Evolutionary conservation across 2,113 vertebrate genomes (phyloP).

Genomic region (Nannobrachium achirus): DNA sequence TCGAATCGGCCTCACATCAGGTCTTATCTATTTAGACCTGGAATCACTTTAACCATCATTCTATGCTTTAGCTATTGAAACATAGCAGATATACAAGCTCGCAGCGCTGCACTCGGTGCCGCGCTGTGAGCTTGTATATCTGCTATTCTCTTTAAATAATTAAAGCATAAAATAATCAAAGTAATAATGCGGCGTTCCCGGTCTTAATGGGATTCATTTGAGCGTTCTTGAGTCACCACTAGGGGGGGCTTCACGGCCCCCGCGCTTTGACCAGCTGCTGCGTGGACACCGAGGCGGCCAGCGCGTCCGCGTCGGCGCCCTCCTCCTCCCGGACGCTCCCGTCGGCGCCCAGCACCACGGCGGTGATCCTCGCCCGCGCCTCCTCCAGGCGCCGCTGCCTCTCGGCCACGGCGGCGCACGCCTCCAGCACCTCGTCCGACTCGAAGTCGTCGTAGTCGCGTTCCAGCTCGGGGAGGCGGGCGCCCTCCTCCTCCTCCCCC

Average conservation of each 20-base stretch:
- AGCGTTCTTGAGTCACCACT: too few species aligned
- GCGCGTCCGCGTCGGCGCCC: conserved; percentile 53
- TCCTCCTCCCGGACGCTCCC: conserved; percentile 78
- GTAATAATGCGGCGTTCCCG: too few species aligned
- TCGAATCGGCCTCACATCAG: too few species aligned
- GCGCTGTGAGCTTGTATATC: too few species aligned
- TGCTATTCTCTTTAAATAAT: too few species aligned
- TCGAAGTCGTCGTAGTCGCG: conserved; percentile 97
- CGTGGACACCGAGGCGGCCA: conserved; percentile 63
- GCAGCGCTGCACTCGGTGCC: too few species aligned
- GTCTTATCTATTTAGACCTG: not conserved
- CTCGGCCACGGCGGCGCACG: conserved; percentile 91
- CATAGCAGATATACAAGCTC: too few species aligned
- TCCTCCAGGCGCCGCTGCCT: conserved; percentile 82
- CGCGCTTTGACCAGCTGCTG: conserved; percentile 86
- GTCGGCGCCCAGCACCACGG: conserved; percentile 83
- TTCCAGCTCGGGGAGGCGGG: conserved; percentile 79
- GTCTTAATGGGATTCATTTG: too few species aligned
- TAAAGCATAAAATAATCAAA: too few species aligned
- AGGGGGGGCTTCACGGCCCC: conserved; percentile 60
- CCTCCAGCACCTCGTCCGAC: conserved; percentile 92
- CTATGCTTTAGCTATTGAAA: too few species aligned
- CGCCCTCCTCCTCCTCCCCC: conserved; percentile 67
- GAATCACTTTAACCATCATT: too few species aligned
- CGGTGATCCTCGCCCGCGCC: conserved; percentile 65